A percentile compares a stretch with the other conserved stretches of the same genome.
Evolutionary conservation across 2,113 vertebrate species (phyloP).

Genomic region (Eulemur rufifrons): DNA sequence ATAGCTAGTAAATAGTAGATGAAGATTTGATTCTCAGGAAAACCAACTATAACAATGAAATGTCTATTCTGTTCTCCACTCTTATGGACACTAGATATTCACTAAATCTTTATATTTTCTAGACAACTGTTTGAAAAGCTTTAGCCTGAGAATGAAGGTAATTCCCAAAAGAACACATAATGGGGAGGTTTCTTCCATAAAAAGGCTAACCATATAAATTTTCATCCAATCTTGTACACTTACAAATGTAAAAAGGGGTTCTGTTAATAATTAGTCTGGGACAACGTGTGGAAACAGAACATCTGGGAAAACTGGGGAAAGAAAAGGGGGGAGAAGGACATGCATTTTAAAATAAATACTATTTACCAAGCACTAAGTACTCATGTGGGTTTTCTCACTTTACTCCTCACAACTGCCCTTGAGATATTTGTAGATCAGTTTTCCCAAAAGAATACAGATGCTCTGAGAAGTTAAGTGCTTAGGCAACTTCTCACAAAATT

Average conservation of each 20-base stretch:
- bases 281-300: neutral
- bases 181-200: neutral
- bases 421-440: neutral
- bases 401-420: neutral
- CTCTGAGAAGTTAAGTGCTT: neutral
- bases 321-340: neutral
- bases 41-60: neutral
- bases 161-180: neutral
- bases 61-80: neutral
- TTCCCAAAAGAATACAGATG: neutral
- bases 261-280: neutral
- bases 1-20: neutral
- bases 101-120: neutral
- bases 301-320: neutral
- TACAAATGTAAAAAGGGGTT: neutral
- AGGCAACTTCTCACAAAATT: neutral
- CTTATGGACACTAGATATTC: neutral
- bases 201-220: neutral
- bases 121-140: neutral
- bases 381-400: neutral
- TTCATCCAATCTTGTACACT: neutral
- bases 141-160: neutral
- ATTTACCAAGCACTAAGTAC: neutral
- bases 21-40: neutral
- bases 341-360: conserved; percentile 1